Percentiles rank a stretch among this genome's conserved stretches.
Evolutionary conservation across 2,888 invertebrate genomes (phyloP).

Genomic region (Cephonodes hylas): DNA sequence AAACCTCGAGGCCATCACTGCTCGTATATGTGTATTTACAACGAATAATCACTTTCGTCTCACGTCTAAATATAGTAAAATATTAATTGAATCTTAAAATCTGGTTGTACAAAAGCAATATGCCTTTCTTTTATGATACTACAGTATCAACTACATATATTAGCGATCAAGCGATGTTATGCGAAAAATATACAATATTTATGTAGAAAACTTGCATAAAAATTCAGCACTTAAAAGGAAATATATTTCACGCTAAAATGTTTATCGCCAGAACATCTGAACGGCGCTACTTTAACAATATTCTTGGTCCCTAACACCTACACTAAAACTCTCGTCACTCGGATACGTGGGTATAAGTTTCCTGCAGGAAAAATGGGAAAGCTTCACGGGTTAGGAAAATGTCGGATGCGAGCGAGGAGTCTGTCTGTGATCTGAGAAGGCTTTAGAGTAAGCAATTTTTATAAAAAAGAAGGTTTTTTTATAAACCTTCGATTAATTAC

Average conservation of each 20-base stretch:
- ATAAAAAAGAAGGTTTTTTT: too few species aligned
- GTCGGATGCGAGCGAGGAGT: slow-evolving; percentile 20
- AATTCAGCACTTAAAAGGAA: neutral
- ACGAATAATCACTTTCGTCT: too few species aligned
- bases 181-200: neutral
- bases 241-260: neutral
- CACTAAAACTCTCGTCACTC: slow-evolving; percentile 3
- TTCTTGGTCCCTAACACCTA: neutral
- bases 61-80: too few species aligned
- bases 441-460: neutral
- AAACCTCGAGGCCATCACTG: too few species aligned
- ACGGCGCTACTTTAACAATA: neutral
- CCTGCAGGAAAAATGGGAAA: slow-evolving; percentile 25
- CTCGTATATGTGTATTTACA: too few species aligned
- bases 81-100: too few species aligned
- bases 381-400: slow-evolving; percentile 24
- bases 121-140: too few species aligned
- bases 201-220: neutral
- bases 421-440: neutral
- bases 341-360: slow-evolving; percentile 23
- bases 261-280: neutral
- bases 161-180: too few species aligned
- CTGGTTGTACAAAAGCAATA: too few species aligned
- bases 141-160: too few species aligned
- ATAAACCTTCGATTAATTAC: neutral